A percentile compares a stretch with the other conserved stretches of the same genome.
phyloP scores from a whole-genome alignment of 2,888 invertebrate species.

The Petrolisthes cinctipes region DNA sequence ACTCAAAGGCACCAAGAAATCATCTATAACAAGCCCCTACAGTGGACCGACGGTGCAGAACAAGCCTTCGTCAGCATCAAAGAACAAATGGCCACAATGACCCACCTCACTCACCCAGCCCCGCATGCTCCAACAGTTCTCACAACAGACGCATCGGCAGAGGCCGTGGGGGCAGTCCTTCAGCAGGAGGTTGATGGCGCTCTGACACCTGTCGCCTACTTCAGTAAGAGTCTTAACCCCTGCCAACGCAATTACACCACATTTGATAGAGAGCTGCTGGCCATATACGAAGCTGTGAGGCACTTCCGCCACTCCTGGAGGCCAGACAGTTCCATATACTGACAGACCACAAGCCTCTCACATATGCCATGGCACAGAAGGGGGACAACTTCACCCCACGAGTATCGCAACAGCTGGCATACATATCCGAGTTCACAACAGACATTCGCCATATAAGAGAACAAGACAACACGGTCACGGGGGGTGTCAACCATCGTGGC shows the following conservation, averaged over 20 bases:
- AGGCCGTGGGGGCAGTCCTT: no score
- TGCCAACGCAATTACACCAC: slow-evolving; percentile 68
- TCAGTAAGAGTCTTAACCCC: slow-evolving; percentile 45
- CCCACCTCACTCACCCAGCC: no score
- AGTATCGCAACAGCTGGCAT: slow-evolving; percentile 68
- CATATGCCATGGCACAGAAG: slow-evolving; percentile 68
- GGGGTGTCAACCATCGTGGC: no score
- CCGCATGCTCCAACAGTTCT: no score
- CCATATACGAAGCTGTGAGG: slow-evolving; percentile 32
- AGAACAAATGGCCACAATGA: neutral
- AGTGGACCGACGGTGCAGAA: no score
- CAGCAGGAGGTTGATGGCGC: no score
- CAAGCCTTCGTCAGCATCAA: no score
- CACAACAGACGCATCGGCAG: no score
- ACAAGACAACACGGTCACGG: neutral
- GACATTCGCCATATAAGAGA: slow-evolving; percentile 68
- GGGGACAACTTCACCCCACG: slow-evolving; percentile 68
- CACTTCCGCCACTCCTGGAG: slow-evolving; percentile 67
- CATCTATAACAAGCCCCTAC: no score
- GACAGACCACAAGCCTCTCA: slow-evolving; percentile 67
- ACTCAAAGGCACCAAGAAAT: no score
- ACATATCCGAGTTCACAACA: slow-evolving; percentile 68
- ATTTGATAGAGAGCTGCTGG: slow-evolving; percentile 51
- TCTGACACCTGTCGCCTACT: no score
- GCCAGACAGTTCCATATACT: slow-evolving; percentile 68